These are phyloP conservation scores for Dicaeum eximium DNA, from an alignment of 2,113 vertebrate species.

Conservation along the genomic window DNA sequence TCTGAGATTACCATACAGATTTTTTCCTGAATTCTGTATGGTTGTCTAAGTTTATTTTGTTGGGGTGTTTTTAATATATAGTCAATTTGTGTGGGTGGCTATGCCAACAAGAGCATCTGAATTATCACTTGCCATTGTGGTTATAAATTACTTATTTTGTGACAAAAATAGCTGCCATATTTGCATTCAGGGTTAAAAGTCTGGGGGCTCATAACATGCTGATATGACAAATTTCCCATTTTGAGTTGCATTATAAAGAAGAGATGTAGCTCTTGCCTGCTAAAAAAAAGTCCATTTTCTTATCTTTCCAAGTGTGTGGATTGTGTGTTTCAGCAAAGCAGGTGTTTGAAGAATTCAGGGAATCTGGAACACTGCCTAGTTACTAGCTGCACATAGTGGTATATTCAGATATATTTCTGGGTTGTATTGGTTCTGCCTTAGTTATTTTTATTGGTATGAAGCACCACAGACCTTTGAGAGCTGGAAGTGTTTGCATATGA, in stretches of 20 bases:
- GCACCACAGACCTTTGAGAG: not conserved
- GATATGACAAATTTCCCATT: not conserved
- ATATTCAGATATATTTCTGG: not conserved
- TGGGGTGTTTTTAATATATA: not conserved
- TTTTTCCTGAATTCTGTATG: not conserved
- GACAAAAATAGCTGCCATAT: not conserved
- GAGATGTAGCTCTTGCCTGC: not conserved
- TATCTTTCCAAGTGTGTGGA: not conserved
- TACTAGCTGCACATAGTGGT: not conserved
- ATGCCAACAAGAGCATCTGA: not conserved
- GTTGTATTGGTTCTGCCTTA: not conserved
- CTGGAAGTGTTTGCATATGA: not conserved
- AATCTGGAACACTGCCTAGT: not conserved
- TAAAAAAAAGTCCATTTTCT: not conserved
- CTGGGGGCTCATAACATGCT: not conserved
- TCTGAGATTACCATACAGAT: not conserved
- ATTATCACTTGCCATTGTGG: not conserved
- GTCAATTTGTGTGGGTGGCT: not conserved
- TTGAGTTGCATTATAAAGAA: not conserved
- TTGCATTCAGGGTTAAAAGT: not conserved
- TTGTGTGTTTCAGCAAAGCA: not conserved
- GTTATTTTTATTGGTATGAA: not conserved
- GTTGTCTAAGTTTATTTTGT: not conserved
- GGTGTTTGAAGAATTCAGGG: not conserved
- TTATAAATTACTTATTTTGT: not conserved